Evolutionary conservation across 1,140 invertebrate genomes (phyloP), one percentile per base, ranked within the genome.

Genomic region (Atta cephalotes): DNA sequence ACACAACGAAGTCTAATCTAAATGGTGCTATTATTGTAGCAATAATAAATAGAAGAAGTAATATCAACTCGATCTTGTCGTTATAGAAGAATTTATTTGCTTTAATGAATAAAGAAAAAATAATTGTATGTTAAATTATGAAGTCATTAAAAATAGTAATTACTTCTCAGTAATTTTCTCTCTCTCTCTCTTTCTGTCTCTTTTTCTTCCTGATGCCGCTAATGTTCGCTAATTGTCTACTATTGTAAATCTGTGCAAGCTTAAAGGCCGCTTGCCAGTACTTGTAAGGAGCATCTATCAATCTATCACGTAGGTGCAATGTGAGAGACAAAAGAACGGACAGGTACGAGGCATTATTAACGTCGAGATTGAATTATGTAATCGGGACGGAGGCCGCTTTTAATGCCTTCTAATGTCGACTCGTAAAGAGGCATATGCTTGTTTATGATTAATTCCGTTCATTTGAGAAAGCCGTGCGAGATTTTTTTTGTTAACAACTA

Each of bases 341-440:
- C 68, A 63, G 71, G 16, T 65, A 58, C 14, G 71, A 63, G 71
- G 58, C 71, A 77, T 85, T 85, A 85, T 85, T 76, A 85, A 63
- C 81, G 81, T 53, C 81, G 18, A 63, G 81, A 85, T 74, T 77
- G 81, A 85, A 74, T 85, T 85, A 77, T 77, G 81, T 85, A 85
- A 85, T 76, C 58, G 71, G 70, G 68, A 63, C 53, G 12, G 51
- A 51, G 80, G 35, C 31, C 28, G 81, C 51, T 63, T 85, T 62
- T 77, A 77, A 84, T 85, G 14, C 58, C 68, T 72, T 16, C 79
- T 63, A 82, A 74, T 56, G 25, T 25, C 56, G 81, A 65, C 49
- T 53, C 9, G 14, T 25, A 28, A 45, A 77, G 71, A 63, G 58
- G 60, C 39, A 28, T 63, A 77, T 63, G 49, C 39, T 76, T 28